Conservation (phyloP, 2,888 invertebrate genomes). For the Hipparchia semele region DNA sequence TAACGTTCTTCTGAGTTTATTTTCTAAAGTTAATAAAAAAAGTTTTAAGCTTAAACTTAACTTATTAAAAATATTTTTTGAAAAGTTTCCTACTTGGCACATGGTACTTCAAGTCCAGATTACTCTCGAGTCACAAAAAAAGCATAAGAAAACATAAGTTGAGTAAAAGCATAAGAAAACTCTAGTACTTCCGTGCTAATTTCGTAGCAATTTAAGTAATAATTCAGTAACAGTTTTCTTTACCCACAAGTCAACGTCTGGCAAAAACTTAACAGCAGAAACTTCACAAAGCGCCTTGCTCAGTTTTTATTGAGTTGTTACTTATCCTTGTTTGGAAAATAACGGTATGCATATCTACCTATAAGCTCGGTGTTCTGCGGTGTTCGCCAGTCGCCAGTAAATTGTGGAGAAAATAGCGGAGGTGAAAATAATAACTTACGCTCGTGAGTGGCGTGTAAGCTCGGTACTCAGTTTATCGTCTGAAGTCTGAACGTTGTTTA, state of each 20-base stretch:
- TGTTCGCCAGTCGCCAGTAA: conserved; percentile 47
- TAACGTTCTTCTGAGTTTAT: too few species aligned
- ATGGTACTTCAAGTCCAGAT: background rate
- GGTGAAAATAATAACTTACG: conserved; percentile 63
- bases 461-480: conserved; percentile 54
- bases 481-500: conserved; percentile 45
- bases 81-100: background rate
- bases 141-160: background rate
- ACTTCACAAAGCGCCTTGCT: background rate
- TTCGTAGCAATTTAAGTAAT: background rate
- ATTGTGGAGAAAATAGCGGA: conserved; percentile 56
- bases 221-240: background rate
- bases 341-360: background rate
- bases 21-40: too few species aligned
- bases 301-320: conserved; percentile 13
- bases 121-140: background rate
- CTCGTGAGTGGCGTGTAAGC: conserved; percentile 60
- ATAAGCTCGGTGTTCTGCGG: conserved; percentile 36
- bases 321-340: conserved; percentile 23
- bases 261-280: background rate
- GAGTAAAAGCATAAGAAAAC: background rate
- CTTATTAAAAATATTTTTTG: background rate
- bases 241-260: background rate
- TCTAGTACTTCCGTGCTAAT: background rate
- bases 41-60: too few species aligned